Evolutionary conservation across 2,888 invertebrate genomes (phyloP), one percentile per base, ranked within the genome.

Genomic region (Cataglyphis cursor): DNA sequence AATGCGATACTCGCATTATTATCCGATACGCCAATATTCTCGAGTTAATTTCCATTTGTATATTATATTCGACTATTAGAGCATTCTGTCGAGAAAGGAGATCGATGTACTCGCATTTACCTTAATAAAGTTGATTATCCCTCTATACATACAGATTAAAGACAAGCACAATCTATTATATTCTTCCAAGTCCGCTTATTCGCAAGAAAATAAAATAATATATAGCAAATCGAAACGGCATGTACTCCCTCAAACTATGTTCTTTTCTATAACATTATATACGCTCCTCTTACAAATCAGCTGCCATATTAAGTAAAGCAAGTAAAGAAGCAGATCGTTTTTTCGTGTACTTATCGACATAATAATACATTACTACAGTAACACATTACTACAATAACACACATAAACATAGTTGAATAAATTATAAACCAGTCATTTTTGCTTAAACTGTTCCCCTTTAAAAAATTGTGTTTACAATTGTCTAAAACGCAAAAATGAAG

Each of bases 391-490:
- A 57, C 24, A 35, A 35, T 72, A 18, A 54, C 21, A 51, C n/a
- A 80, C 85, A 68, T 83, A 88, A 82, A 88, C n/a, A 80, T 84
- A 86, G 81, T 64, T 12, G 4, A 12, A 24, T n/a, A 66, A 76
- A 57, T 1, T 75, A 31, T 21, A 74, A 86, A 84, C 82, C 68
- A 83, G 57, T 86, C 59, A 38, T 41, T 76, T 76, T 86, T 76
- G 12, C 54, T 83, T 24, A 35, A 74, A 84, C 64, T 61, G 28
- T 82, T 75, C 73, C 57, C 78, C 24, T 82, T 83, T 88, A 90
- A n/a, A 76, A 87, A 85, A 88, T 88, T 85, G 80, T 78, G 51
- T 64, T 57, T 86, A 87, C 84, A 81, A 75, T 83, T 89, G 82
- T 78, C 59, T 70, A 83, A 83, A 85, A 74, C 82, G 76, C 8